Percentiles rank a stretch among this genome's conserved stretches.
phyloP scores from a whole-genome alignment of 37 sponge, comb jelly and placozoan genomes.

The Chondrilla cf. caribensis region DNA sequence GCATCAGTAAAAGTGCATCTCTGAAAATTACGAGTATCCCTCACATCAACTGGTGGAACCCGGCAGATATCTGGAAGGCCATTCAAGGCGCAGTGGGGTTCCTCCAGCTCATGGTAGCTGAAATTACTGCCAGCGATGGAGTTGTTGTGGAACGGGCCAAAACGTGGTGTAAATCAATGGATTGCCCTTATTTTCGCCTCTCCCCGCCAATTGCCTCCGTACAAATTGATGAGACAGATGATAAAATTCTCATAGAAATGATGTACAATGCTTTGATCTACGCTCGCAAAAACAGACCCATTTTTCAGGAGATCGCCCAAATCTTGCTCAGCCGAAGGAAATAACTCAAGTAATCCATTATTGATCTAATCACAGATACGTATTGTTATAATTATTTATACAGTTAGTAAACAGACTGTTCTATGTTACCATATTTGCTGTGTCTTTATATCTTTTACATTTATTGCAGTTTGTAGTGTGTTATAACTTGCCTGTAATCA shows the following conservation, averaged over 20 bases:
- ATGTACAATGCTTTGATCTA: conserved; percentile 25
- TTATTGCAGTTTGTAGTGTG: no score
- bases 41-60: neutral
- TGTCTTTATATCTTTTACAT: no score
- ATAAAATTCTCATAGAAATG: conserved; percentile 19
- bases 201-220: conserved; percentile 20
- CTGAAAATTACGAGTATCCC: neutral
- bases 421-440: no score
- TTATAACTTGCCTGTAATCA: no score
- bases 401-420: no score
- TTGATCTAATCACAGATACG: no score
- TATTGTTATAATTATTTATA: no score
- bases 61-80: neutral
- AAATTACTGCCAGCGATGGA: conserved; percentile 34
- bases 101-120: conserved; percentile 18
- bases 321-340: no score
- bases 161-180: conserved; percentile 39
- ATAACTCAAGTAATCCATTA: no score
- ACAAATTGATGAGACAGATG: conserved; percentile 17
- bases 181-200: conserved; percentile 32
- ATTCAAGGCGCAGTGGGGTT: neutral
- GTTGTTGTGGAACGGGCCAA: conserved; percentile 29
- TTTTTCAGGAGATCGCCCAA: conserved; percentile 20
- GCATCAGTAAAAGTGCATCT: neutral
- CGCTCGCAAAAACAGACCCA: neutral